Evolutionary conservation across 1,140 invertebrate species (phyloP).

Genomic region (Nebria ingens): DNA sequence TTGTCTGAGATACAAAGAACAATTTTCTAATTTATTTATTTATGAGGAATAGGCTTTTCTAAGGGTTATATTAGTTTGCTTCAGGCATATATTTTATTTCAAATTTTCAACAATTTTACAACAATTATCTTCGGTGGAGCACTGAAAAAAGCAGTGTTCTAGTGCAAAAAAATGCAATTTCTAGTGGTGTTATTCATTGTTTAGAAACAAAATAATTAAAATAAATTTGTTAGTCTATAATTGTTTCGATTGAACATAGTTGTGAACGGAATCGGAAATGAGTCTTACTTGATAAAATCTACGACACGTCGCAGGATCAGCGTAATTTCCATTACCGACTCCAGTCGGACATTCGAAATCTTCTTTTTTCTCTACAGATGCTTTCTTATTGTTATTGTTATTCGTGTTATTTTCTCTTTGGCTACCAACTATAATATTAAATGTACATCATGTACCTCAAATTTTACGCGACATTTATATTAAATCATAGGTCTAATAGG

Average conservation of each 20-base stretch:
- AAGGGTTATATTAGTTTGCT: constrained; percentile 11
- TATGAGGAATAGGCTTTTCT: constrained; percentile 17
- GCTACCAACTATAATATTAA: not conserved
- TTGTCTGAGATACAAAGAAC: not conserved
- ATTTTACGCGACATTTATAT: too few relatives aligned
- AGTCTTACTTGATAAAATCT: constrained; percentile 62
- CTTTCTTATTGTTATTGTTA: constrained; percentile 1
- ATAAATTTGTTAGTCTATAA: not conserved
- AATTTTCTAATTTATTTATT: not conserved
- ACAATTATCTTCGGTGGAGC: too few relatives aligned
- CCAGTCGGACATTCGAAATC: constrained; percentile 62
- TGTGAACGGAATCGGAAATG: not conserved
- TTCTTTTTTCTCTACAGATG: constrained; percentile 40
- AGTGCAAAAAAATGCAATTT: too few relatives aligned
- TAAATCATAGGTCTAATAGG: too few relatives aligned
- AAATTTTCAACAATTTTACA: too few relatives aligned
- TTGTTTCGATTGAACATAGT: not conserved
- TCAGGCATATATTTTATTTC: too few relatives aligned
- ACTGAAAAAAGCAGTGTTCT: too few relatives aligned
- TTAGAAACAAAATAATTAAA: too few relatives aligned
- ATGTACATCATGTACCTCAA: too few relatives aligned
- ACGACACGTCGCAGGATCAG: constrained; percentile 78
- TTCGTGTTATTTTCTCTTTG: not conserved
- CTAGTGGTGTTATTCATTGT: too few relatives aligned
- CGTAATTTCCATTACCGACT: constrained; percentile 78